Conservation (phyloP, 1,140 invertebrate species). For the Meloidogyne chitwoodi region DNA sequence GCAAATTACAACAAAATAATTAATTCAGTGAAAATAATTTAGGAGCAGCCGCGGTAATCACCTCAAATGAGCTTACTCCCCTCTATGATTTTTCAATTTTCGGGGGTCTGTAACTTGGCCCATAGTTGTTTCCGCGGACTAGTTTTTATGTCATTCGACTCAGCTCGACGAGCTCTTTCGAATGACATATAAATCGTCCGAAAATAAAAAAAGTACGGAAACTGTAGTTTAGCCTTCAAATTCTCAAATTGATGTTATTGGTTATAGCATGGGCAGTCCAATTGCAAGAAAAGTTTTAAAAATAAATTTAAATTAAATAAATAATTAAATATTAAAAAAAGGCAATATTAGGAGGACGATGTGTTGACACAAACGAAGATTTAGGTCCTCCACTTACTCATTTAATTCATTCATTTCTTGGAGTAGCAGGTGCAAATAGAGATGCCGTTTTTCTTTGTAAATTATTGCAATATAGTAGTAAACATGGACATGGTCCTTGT, state of each 20-base stretch:
- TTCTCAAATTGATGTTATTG: conserved; percentile 38
- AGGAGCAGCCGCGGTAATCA: no score
- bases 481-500: conserved; percentile 7
- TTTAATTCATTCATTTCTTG: conserved; percentile 33
- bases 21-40: no score
- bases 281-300: conserved; percentile 37
- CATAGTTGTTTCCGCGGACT: no score
- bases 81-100: no score
- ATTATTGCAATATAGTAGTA: background rate
- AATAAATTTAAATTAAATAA: background rate
- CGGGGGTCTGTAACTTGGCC: no score
- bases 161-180: no score
- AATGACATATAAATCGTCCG: no score
- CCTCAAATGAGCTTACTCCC: no score
- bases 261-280: conserved; percentile 37
- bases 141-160: no score
- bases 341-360: conserved; percentile 40
- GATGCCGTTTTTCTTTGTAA: conserved; percentile 10
- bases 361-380: conserved; percentile 40
- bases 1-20: no score
- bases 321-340: background rate
- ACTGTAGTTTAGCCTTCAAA: no score
- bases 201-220: no score
- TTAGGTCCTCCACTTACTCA: conserved; percentile 33
- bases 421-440: conserved; percentile 40